These are phyloP conservation scores for Limnothrissa miodon DNA, from an alignment of 2,113 vertebrate genomes.

Conservation along the genomic window DNA sequence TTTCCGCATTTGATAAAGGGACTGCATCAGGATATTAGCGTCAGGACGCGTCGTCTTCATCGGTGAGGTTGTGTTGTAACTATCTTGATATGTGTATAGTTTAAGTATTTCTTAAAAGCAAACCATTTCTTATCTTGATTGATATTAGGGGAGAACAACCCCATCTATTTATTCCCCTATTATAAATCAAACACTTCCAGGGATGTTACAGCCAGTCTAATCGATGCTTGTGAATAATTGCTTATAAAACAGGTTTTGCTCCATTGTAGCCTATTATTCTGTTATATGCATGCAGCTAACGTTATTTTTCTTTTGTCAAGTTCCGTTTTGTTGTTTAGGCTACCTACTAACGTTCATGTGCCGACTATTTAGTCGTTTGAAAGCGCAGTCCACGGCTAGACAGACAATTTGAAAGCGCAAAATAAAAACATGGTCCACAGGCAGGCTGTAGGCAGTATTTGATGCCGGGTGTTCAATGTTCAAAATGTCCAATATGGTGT, in stretches of 20 bases:
- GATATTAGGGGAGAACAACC: neutral
- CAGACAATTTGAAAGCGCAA: too few relatives aligned
- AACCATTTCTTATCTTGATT: neutral
- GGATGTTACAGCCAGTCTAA: neutral
- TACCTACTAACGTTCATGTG: too few relatives aligned
- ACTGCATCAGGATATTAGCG: constrained; percentile 1
- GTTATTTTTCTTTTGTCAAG: too few relatives aligned
- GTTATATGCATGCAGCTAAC: too few relatives aligned
- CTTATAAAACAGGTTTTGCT: neutral
- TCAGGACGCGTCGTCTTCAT: neutral
- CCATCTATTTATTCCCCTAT: neutral
- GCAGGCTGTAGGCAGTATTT: too few relatives aligned
- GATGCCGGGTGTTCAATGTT: too few relatives aligned
- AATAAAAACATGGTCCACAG: too few relatives aligned
- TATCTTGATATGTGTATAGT: neutral
- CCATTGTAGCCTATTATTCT: too few relatives aligned
- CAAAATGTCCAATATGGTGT: too few relatives aligned
- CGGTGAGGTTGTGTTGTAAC: neutral
- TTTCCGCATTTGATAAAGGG: neutral
- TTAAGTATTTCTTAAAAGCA: neutral
- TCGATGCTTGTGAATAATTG: neutral
- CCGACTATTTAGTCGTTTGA: too few relatives aligned
- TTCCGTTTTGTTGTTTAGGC: too few relatives aligned
- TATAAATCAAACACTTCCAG: constrained; percentile 1
- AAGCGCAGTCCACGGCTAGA: too few relatives aligned